Evolutionary conservation across 53 echinoderm and acorn worm species (phyloP), one percentile per base, ranked within the genome.

Genomic region (Echinarachnius parma): DNA sequence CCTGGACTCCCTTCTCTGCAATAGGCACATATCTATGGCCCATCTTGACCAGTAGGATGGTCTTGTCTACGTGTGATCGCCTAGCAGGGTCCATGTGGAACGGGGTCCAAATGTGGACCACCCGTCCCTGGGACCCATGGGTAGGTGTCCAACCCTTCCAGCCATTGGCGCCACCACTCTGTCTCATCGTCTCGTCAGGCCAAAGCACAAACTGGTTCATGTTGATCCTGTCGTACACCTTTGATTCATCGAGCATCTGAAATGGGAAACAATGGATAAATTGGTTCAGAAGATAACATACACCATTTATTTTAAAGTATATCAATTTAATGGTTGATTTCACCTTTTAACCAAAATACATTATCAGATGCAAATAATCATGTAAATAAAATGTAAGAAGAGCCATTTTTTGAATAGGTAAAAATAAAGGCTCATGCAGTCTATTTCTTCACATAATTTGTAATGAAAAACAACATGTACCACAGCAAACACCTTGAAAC

Each of bases 131-230:
- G 75, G 78, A 85, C 34, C 98, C 91, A 7, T 82, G 88, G 32
- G 85, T 80, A 9, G 90, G 91, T 53, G 77, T 60, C 98, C 98
- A 98, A 47, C 86, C 91, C 66, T 98, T 98, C 98, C 98, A 98
- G 15, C 79, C 82, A 58, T 62, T 88, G 11, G 82, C 69, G 5
- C 98, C 98, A 0, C 98, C 98, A n/a, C 70, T 82, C 50, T 85
- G 87, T 5, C 92, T 61, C 82, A 88, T 98, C 26, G 46, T 61
- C 65, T 98, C 98, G 19, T 88, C 91, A 2, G 98, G 98, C 98
- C 98, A 98, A 71, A 87, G 82, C 42, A 98, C 83, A 62, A 82
- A 84, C 64, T 90, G 91, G 64, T 85, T 84, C 61, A 78, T 88
- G 78, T 88, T 91, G 13, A 98, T 77, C 4, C 78, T 88, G 60